Percentiles rank a stretch among this genome's conserved stretches.
These are phyloP conservation scores for Phodopus roborovskii DNA, from an alignment of 2,113 vertebrate genomes.

Conservation along the genomic window DNA sequence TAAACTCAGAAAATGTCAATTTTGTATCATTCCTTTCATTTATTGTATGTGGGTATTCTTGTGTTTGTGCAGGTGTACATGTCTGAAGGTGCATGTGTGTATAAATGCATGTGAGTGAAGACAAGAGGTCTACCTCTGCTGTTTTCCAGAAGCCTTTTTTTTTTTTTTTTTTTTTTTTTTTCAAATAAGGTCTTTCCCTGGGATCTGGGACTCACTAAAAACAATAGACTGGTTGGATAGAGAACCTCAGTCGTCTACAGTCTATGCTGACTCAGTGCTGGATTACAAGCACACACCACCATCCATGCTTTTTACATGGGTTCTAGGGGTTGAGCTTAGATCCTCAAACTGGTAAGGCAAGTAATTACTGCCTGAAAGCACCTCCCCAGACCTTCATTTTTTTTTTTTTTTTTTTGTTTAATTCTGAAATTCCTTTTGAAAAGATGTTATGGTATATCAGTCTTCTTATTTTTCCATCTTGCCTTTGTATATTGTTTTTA, in stretches of 20 bases:
- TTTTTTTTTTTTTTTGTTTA: too few relatives aligned
- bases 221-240: background rate
- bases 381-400: background rate
- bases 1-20: constrained; percentile 5
- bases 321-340: background rate
- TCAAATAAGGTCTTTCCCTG: background rate
- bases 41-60: too few relatives aligned
- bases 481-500: background rate
- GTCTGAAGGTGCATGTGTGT: background rate
- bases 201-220: background rate
- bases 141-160: background rate
- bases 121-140: background rate
- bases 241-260: background rate
- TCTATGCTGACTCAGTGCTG: background rate
- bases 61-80: background rate
- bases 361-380: background rate
- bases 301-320: background rate
- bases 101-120: background rate
- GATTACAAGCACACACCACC: background rate
- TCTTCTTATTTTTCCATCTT: background rate
- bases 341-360: background rate
- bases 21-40: background rate
- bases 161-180: background rate
- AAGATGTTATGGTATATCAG: background rate
- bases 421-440: background rate